These are phyloP conservation scores for Novumbra hubbsi DNA, from an alignment of 2,797 vertebrate species.

Conservation along the genomic window DNA sequence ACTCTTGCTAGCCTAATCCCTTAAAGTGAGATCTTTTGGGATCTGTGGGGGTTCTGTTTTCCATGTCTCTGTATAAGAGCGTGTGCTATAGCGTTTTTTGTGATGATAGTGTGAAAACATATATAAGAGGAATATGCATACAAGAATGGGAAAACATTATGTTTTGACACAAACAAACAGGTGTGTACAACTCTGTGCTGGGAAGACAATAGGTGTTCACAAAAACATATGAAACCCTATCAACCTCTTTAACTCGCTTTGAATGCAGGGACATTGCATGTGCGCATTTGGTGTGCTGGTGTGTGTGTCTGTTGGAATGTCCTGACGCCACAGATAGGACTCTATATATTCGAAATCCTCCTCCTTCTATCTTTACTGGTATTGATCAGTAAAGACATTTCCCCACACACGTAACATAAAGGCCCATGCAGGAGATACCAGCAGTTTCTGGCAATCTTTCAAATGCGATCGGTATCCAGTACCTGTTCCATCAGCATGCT, in stretches of 20 bases:
- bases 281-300: not conserved
- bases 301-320: conserved; percentile 4
- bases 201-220: not conserved
- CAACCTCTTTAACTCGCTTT: not conserved
- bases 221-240: not conserved
- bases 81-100: not conserved
- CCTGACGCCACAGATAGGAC: not conserved
- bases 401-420: not conserved
- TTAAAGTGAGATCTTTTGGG: conserved; percentile 36
- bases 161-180: conserved; percentile 9
- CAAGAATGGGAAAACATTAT: not conserved
- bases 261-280: not conserved
- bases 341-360: not conserved
- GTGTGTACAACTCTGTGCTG: conserved; percentile 5
- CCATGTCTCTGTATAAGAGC: not conserved
- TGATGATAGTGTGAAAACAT: not conserved
- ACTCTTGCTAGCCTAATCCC: conserved; percentile 39
- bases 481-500: not conserved
- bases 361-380: not conserved
- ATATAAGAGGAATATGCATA: not conserved
- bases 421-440: not conserved
- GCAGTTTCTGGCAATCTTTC: not conserved
- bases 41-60: conserved; percentile 24
- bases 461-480: not conserved
- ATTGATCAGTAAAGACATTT: conserved; percentile 8